Percentiles rank a stretch among this genome's conserved stretches.
Conservation (phyloP, 1,140 invertebrate species). For the Teleogryllus occipitalis region DNA sequence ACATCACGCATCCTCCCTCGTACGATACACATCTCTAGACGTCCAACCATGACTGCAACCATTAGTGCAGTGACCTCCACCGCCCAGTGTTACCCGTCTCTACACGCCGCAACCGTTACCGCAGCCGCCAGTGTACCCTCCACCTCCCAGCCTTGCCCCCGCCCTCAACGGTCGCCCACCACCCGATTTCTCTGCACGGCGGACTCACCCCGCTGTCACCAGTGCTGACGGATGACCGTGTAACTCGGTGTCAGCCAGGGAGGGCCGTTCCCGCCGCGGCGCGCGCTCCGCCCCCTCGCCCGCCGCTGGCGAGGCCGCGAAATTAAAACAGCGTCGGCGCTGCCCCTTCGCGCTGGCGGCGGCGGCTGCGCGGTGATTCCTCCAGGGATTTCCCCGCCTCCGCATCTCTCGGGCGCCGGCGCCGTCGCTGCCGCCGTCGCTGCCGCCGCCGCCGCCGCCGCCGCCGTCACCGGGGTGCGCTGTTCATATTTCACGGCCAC, state of each 20-base stretch:
- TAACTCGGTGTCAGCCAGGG: conserved; percentile 7
- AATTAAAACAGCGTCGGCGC: conserved; percentile 15
- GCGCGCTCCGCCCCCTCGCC: neutral
- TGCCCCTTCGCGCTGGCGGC: neutral
- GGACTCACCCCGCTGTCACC: neutral
- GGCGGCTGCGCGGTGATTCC: neutral
- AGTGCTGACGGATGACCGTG: conserved; percentile 14
- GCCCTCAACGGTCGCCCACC: neutral
- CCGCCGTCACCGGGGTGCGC: neutral
- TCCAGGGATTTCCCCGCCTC: neutral
- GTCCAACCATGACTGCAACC: too few relatives aligned
- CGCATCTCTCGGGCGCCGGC: too few relatives aligned
- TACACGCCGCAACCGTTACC: too few relatives aligned
- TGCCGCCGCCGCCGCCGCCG: too few relatives aligned
- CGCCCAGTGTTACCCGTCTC: too few relatives aligned
- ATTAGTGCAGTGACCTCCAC: too few relatives aligned
- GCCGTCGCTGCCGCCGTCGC: too few relatives aligned
- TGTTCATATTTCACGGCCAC: conserved; percentile 17
- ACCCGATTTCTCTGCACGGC: neutral
- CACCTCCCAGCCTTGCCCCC: too few relatives aligned
- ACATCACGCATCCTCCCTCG: too few relatives aligned
- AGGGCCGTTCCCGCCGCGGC: neutral
- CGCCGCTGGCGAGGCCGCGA: conserved; percentile 1
- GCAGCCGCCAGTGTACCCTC: too few relatives aligned
- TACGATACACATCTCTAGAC: too few relatives aligned